Conservation (phyloP, 2,113 vertebrate species). For the Tapirus terrestris region DNA sequence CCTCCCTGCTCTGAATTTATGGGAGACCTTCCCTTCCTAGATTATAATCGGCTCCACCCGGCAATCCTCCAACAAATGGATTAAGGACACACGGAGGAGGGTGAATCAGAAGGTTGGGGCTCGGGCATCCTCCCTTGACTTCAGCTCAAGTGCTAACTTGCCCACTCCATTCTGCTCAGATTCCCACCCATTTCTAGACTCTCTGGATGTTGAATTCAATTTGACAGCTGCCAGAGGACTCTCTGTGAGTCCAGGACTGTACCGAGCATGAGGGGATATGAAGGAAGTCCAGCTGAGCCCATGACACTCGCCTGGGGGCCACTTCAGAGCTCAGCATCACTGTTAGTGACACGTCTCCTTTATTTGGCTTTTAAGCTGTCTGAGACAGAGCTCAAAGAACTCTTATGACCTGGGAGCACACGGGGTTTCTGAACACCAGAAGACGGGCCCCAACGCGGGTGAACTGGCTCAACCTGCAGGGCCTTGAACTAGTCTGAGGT, state of each 20-base stretch:
- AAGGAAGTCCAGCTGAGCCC: background rate
- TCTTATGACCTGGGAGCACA: background rate
- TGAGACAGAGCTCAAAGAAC: background rate
- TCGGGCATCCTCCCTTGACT: background rate
- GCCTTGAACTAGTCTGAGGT: background rate
- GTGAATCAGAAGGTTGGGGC: background rate
- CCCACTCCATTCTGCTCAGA: background rate
- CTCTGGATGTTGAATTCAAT: background rate
- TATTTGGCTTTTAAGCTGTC: conserved; percentile 35
- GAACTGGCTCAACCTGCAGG: background rate
- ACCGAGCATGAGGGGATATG: background rate
- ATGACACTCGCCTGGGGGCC: background rate
- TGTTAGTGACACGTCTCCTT: background rate
- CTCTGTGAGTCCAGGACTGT: background rate
- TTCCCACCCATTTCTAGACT: background rate
- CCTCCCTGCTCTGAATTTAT: background rate
- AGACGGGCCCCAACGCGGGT: background rate
- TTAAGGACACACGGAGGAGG: background rate
- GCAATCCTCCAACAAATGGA: background rate
- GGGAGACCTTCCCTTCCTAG: background rate
- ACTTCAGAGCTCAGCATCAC: background rate
- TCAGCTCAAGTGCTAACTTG: background rate
- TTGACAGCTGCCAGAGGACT: background rate
- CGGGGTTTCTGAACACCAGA: conserved; percentile 8
- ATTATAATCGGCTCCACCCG: background rate